A percentile compares a stretch with the other conserved stretches of the same genome.
Evolutionary conservation across 2,888 invertebrate genomes (phyloP).

Genomic region (Cheilosia impressa): DNA sequence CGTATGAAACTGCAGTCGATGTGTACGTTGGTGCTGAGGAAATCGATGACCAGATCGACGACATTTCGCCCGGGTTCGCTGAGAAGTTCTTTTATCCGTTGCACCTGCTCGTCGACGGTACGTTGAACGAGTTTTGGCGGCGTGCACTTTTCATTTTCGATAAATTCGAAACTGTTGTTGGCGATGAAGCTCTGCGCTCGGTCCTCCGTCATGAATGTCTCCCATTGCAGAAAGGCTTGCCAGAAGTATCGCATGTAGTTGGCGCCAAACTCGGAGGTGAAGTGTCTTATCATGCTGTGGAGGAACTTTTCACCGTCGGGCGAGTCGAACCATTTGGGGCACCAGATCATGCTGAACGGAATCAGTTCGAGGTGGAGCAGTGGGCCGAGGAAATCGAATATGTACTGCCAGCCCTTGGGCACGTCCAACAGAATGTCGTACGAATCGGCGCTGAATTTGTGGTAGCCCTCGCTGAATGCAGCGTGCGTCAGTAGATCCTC

Average conservation of each 20-base stretch:
- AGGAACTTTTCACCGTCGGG: slow-evolving; percentile 78
- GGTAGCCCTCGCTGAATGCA: slow-evolving; percentile 78
- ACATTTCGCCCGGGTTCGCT: slow-evolving; percentile 75
- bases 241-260: slow-evolving; percentile 80
- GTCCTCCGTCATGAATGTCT: slow-evolving; percentile 78
- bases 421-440: slow-evolving; percentile 80
- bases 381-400: slow-evolving; percentile 81
- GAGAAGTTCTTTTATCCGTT: slow-evolving; percentile 79
- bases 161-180: slow-evolving; percentile 78
- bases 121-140: slow-evolving; percentile 63
- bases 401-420: slow-evolving; percentile 80
- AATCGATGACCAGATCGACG: slow-evolving; percentile 81
- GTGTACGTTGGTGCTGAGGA: slow-evolving; percentile 81
- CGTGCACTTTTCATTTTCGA: slow-evolving; percentile 76
- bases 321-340: slow-evolving; percentile 78
- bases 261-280: slow-evolving; percentile 81
- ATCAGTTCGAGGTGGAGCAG: slow-evolving; percentile 79
- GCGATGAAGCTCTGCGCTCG: slow-evolving; percentile 76
- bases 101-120: slow-evolving; percentile 78
- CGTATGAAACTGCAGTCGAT: slow-evolving; percentile 80
- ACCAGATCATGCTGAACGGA: slow-evolving; percentile 79
- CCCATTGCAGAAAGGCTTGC: slow-evolving; percentile 79
- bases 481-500: slow-evolving; percentile 74
- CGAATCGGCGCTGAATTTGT: slow-evolving; percentile 78
- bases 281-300: slow-evolving; percentile 79